Evolutionary conservation across 2,797 vertebrate genomes (phyloP).

Genomic region (Vireo griseus): DNA sequence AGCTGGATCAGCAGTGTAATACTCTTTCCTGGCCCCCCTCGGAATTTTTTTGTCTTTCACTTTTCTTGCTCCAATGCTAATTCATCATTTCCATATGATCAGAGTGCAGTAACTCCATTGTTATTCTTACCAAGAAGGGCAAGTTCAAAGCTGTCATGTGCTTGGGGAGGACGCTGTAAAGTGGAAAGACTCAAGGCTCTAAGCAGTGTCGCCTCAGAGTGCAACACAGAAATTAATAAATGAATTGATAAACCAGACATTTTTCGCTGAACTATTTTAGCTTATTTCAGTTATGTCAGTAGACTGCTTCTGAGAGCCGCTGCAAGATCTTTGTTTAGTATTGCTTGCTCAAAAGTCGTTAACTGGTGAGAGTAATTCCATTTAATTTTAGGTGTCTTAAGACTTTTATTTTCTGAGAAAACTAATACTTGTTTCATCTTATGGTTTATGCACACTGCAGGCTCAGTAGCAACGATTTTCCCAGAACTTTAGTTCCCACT

Average conservation of each 20-base stretch:
- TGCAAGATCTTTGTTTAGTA: background rate
- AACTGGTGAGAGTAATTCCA: background rate
- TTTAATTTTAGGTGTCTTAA: background rate
- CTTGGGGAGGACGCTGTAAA: background rate
- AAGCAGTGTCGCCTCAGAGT: background rate
- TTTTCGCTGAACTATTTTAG: background rate
- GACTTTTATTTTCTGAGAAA: background rate
- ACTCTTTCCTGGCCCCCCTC: accelerated
- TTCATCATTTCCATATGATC: background rate
- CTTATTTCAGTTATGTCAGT: background rate
- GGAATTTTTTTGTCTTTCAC: background rate
- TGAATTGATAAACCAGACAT: background rate
- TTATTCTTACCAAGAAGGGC: background rate
- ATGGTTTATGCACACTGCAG: background rate
- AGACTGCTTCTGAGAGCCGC: background rate
- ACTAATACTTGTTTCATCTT: background rate
- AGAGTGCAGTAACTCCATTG: background rate
- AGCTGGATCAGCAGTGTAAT: background rate
- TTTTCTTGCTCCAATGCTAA: background rate
- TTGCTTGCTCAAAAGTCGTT: background rate
- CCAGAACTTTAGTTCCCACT: background rate
- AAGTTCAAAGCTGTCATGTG: background rate
- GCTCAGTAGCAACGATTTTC: background rate
- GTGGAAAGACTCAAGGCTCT: background rate
- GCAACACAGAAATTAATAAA: background rate